Evolutionary conservation across 2,888 invertebrate genomes (phyloP).

Genomic region (Parnassius glacialis): DNA sequence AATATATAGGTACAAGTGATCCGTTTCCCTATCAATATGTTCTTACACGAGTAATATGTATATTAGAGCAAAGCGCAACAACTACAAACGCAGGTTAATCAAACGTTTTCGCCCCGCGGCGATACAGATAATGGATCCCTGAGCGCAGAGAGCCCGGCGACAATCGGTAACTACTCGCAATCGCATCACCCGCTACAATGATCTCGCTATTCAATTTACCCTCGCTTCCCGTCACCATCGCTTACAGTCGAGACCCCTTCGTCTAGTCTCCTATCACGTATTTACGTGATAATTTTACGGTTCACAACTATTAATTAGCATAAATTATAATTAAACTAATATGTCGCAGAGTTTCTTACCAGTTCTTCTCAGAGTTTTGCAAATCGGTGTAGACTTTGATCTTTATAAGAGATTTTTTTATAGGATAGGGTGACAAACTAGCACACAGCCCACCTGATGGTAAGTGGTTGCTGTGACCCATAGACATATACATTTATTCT

Average conservation of each 20-base stretch:
- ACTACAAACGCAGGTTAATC: slow-evolving; percentile 6
- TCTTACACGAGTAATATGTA: too few species aligned
- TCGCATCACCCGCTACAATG: slow-evolving; percentile 22
- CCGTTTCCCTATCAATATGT: too few species aligned
- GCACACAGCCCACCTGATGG: too few species aligned
- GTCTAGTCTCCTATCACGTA: not conserved
- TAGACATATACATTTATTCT: too few species aligned
- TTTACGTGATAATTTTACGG: slow-evolving; percentile 3
- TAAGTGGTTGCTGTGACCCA: too few species aligned
- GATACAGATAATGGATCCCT: slow-evolving; percentile 9
- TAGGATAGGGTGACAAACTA: too few species aligned
- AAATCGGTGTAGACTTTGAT: too few species aligned
- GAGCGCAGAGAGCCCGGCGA: slow-evolving; percentile 8
- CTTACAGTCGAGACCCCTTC: slow-evolving; percentile 11
- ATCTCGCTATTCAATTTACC: slow-evolving; percentile 24
- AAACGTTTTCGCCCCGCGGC: slow-evolving; percentile 13
- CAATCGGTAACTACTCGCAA: slow-evolving; percentile 15
- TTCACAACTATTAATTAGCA: not conserved
- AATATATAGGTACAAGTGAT: too few species aligned
- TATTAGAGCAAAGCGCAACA: too few species aligned
- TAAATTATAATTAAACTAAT: not conserved
- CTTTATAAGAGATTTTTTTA: too few species aligned
- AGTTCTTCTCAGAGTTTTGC: not conserved
- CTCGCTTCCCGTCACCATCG: slow-evolving; percentile 19
- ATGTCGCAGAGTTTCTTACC: too few species aligned